Evolutionary conservation across 2,888 invertebrate species (phyloP), one percentile per base, ranked within the genome.

Genomic region (Tipula unca): DNA sequence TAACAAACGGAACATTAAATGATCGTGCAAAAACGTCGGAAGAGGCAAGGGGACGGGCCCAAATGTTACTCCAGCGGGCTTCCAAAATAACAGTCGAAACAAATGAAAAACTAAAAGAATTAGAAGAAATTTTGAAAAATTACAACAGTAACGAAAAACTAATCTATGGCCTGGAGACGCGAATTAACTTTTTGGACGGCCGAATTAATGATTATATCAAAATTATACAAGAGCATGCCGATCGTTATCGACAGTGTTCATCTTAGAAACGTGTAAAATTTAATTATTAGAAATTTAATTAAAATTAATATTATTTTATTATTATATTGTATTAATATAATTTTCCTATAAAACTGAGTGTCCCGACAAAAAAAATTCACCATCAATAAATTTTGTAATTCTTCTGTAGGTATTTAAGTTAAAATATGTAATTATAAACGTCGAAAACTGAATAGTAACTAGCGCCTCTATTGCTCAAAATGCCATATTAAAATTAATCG

Each of bases 31-130:
- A 93, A 87, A 94, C 94, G 88, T 97, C 97, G 6, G 94, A 95
- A 85, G 94, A 93, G 87, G 95, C 96, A 0, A 95, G 97, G 88
- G 94, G 94, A 87, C 92, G 95, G 86, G 97, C 98, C 3, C 95
- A 96, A 89, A 91, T 93, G 82, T 91, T 99, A 86, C 92, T 96
- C 86, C 94, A 95, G 87, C 93, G 95, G 87, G 98, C 98, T 0
- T 95, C 96, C 54, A 94, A 95, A 88, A 92, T 99, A 29, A 96
- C 97, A 1, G 95, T 95, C 86, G 95, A 94, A 87, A 96, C 96
- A 1, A 94, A 94, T 88, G 93, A 92, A 86, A 96, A 96, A 89
- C 91, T 95, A 29, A 94, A 94, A 88, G 94, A 95, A 88, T 91
- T 97, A 85, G 92, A 93, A 88, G 92, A 39, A 39, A 85, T 85